phyloP scores from a whole-genome alignment of 2,888 invertebrate species.

The Conomelus anceps region DNA sequence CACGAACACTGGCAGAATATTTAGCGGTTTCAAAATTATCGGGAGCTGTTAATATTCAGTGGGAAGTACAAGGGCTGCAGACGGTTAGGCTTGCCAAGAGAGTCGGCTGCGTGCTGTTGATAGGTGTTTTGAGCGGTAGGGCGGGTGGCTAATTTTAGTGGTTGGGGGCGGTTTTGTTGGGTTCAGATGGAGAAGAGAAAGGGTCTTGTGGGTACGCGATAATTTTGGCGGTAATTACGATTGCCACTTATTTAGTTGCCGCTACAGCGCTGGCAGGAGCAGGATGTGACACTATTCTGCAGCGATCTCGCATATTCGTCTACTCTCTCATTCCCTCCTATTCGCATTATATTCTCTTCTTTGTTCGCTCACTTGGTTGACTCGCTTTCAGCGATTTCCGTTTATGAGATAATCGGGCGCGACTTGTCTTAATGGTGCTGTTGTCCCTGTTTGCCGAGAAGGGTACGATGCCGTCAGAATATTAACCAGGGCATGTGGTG shows the following conservation, averaged over 20 bases:
- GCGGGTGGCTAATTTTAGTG: not conserved
- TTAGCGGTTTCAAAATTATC: not conserved
- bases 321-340: not conserved
- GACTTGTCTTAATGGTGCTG: conserved; percentile 6
- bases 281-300: not conserved
- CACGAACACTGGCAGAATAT: not conserved
- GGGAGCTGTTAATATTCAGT: not conserved
- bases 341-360: not conserved
- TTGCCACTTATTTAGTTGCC: conserved; percentile 7
- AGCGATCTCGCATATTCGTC: not conserved
- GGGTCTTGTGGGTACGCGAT: conserved; percentile 1
- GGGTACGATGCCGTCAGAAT: not conserved
- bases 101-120: not conserved
- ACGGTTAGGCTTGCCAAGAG: not conserved
- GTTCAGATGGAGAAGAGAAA: not conserved
- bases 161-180: not conserved
- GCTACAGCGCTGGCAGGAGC: not conserved
- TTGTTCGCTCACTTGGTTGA: not conserved
- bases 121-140: not conserved
- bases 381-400: conserved; percentile 6
- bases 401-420: conserved; percentile 21
- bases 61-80: not conserved
- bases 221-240: conserved; percentile 7
- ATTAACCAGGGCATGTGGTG: conserved; percentile 6
- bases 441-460: not conserved